phyloP scores from a whole-genome alignment of 1,140 invertebrate species.

The Dendroctonus valens region DNA sequence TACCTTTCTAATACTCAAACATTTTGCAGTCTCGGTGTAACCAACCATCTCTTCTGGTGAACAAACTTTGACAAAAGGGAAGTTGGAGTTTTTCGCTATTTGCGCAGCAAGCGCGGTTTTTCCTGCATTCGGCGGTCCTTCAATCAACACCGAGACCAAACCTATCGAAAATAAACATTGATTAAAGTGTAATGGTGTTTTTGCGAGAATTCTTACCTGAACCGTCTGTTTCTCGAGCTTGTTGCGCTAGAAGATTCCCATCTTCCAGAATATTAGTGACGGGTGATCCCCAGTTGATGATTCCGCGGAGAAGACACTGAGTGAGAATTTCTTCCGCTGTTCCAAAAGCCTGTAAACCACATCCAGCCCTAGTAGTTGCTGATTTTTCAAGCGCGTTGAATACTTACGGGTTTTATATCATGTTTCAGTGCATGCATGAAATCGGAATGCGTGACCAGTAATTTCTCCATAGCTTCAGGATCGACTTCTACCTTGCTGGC shows the following conservation, averaged over 20 bases:
- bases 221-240: constrained; percentile 76
- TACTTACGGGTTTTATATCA: constrained; percentile 92
- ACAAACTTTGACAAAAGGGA: constrained; percentile 97
- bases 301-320: constrained; percentile 78
- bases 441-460: constrained; percentile 83
- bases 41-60: constrained; percentile 98
- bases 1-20: constrained; percentile 90
- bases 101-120: constrained; percentile 96
- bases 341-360: constrained; percentile 74
- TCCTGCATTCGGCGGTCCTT: constrained; percentile 93
- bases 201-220: constrained; percentile 52
- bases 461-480: constrained; percentile 93
- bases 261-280: constrained; percentile 86
- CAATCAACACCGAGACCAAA: constrained; percentile 85
- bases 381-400: not conserved
- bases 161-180: constrained; percentile 52
- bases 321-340: constrained; percentile 83
- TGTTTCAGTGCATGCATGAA: constrained; percentile 95
- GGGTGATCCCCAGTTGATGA: constrained; percentile 91
- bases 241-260: constrained; percentile 87
- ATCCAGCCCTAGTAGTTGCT: not conserved
- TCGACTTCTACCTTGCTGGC: constrained; percentile 95
- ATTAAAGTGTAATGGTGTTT: not conserved
- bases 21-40: constrained; percentile 94
- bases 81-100: constrained; percentile 93